Percentiles rank a stretch among this genome's conserved stretches.
Conservation (phyloP, 2,113 vertebrate genomes). For the Gobius niger region DNA sequence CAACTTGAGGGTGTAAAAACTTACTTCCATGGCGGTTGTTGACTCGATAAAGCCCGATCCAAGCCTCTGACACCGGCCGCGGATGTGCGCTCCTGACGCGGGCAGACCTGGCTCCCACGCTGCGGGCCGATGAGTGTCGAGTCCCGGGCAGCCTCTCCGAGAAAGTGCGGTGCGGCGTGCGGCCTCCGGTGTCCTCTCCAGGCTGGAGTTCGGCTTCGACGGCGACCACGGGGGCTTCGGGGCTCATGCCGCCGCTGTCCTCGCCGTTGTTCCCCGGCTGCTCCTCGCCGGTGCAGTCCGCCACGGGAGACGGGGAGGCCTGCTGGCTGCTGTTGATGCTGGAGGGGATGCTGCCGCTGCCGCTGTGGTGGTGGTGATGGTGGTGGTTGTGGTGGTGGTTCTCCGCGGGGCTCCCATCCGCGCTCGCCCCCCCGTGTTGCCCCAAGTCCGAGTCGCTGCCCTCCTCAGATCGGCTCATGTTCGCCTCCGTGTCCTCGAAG, state of each 20-base stretch:
- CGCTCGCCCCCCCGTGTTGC: constrained; percentile 70
- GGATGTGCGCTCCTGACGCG: constrained; percentile 68
- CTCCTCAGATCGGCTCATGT: constrained; percentile 76
- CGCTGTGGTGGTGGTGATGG: constrained; percentile 16
- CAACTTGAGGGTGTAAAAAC: constrained; percentile 23
- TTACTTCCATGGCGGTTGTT: constrained; percentile 79
- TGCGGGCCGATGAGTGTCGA: constrained; percentile 72
- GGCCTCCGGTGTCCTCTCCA: constrained; percentile 70
- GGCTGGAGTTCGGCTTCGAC: constrained; percentile 56
- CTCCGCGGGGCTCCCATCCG: constrained; percentile 71
- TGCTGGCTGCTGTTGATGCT: constrained; percentile 45
- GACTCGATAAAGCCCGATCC: constrained; percentile 80
- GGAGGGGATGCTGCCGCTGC: constrained; percentile 48
- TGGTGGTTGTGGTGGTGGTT: constrained; percentile 42
- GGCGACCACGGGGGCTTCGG: constrained; percentile 36
- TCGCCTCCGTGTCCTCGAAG: constrained; percentile 77
- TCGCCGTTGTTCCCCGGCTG: constrained; percentile 42
- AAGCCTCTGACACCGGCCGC: constrained; percentile 79
- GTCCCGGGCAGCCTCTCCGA: constrained; percentile 77
- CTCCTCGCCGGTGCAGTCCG: constrained; percentile 58
- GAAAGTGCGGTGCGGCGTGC: constrained; percentile 78
- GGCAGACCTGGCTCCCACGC: constrained; percentile 66
- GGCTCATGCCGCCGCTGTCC: constrained; percentile 50
- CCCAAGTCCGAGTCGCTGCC: constrained; percentile 78
- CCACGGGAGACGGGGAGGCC: constrained; percentile 48